Percentiles rank a stretch among this genome's conserved stretches.
Conservation (phyloP, 2,888 invertebrate species). For the Arrhopalites spinosus region DNA sequence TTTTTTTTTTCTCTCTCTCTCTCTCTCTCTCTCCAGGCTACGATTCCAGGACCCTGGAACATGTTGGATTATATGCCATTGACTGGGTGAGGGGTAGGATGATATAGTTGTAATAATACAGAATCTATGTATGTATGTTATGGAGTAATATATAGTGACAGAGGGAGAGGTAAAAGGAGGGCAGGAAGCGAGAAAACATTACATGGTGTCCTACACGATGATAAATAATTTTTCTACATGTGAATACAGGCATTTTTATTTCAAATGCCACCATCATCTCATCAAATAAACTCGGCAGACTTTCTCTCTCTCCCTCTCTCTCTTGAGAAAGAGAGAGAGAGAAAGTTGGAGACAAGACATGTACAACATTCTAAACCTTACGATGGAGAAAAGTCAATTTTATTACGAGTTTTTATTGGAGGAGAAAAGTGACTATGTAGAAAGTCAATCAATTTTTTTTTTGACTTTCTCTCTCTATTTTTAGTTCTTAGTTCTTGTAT, state of each 20-base stretch:
- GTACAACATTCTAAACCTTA: no score
- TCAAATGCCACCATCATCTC: slow-evolving; percentile 2
- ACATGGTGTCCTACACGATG: slow-evolving; percentile 11
- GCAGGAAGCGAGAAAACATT: slow-evolving; percentile 15
- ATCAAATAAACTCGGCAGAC: background rate
- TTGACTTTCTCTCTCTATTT: background rate
- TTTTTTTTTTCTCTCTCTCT: background rate
- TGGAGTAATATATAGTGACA: no score
- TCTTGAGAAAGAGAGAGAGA: no score
- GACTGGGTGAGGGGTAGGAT: no score
- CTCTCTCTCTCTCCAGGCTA: background rate
- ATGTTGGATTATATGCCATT: background rate
- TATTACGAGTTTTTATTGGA: background rate
- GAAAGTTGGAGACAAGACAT: no score
- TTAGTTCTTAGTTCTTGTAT: background rate
- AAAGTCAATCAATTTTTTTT: background rate
- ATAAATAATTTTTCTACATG: slow-evolving; percentile 15
- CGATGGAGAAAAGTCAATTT: no score
- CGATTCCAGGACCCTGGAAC: background rate
- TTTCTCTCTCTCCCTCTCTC: no score
- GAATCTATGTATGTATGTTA: no score
- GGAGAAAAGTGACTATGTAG: background rate
- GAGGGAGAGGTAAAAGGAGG: slow-evolving; percentile 3
- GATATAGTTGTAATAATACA: no score
- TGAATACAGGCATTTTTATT: background rate